Percentiles rank a stretch among this genome's conserved stretches.
Conservation (phyloP, 2,888 invertebrate species). For the Hydraecia micacea region DNA sequence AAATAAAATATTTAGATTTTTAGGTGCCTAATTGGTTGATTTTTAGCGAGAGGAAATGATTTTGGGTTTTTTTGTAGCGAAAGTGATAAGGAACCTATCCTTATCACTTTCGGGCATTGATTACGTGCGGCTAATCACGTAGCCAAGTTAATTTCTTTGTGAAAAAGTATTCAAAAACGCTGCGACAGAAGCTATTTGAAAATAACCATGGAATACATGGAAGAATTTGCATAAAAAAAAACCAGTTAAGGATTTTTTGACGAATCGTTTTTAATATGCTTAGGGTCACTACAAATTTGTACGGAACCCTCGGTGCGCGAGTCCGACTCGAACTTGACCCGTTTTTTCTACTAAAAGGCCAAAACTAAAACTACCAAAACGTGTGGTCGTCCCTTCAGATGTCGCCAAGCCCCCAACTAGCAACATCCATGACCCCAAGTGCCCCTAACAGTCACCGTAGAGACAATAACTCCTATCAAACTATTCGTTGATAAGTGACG, state of each 20-base stretch:
- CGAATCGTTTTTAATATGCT: too few relatives aligned
- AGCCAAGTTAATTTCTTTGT: neutral
- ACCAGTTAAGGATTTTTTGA: too few relatives aligned
- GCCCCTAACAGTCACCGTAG: conserved; percentile 16
- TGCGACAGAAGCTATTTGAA: neutral
- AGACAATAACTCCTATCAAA: conserved; percentile 21
- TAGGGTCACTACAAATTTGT: too few relatives aligned
- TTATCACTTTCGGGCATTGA: neutral
- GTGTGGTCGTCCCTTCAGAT: neutral
- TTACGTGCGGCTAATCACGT: conserved; percentile 19
- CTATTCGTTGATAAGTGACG: conserved; percentile 22
- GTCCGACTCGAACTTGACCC: too few relatives aligned
- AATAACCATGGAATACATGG: neutral
- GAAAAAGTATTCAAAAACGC: neutral
- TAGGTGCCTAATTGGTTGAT: neutral
- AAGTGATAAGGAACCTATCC: conserved; percentile 3
- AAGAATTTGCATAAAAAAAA: too few relatives aligned
- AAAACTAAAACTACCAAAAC: neutral
- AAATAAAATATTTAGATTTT: too few relatives aligned
- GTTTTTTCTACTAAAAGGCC: too few relatives aligned
- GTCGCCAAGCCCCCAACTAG: conserved; percentile 25
- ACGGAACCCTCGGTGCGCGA: too few relatives aligned
- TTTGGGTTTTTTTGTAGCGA: neutral
- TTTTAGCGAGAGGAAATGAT: neutral
- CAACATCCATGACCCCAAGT: conserved; percentile 4